phyloP scores from a whole-genome alignment of 2,888 invertebrate genomes.

The Dinocampus coccinellae region DNA sequence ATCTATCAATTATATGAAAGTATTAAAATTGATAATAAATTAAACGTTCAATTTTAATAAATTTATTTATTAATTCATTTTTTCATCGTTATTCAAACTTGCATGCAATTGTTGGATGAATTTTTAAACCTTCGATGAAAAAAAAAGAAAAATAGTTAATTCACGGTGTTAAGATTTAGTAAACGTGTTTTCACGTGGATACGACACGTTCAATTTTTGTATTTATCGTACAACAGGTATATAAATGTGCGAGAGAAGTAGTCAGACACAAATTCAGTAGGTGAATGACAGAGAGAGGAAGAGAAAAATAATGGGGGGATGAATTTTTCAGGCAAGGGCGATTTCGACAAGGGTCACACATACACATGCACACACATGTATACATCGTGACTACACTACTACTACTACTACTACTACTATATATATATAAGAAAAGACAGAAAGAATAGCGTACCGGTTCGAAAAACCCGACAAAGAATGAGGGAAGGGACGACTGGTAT shows the following conservation, averaged over 20 bases:
- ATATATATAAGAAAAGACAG: slow-evolving; percentile 27
- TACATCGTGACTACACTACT: neutral
- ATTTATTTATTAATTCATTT: slow-evolving; percentile 22
- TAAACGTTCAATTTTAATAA: neutral
- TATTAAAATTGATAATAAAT: slow-evolving; percentile 11
- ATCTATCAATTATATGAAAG: too few species aligned
- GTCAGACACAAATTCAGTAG: neutral
- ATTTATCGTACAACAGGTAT: slow-evolving; percentile 35
- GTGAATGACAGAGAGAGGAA: slow-evolving; percentile 33
- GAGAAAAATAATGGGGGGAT: slow-evolving; percentile 55
- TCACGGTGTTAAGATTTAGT: neutral
- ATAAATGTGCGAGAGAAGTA: neutral
- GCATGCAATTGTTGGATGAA: neutral
- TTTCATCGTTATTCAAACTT: neutral
- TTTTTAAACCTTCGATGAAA: slow-evolving; percentile 17
- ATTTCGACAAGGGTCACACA: slow-evolving; percentile 56
- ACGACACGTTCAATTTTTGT: slow-evolving; percentile 8
- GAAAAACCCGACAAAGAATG: slow-evolving; percentile 64
- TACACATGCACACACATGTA: slow-evolving; percentile 17
- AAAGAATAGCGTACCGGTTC: slow-evolving; percentile 64
- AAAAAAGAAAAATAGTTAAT: too few species aligned
- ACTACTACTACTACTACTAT: too few species aligned
- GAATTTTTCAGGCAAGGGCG: slow-evolving; percentile 67
- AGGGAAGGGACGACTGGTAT: slow-evolving; percentile 56
- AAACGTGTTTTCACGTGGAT: slow-evolving; percentile 7